Conservation (phyloP, 2,113 vertebrate species). For the Cryptotis parvus region DNA sequence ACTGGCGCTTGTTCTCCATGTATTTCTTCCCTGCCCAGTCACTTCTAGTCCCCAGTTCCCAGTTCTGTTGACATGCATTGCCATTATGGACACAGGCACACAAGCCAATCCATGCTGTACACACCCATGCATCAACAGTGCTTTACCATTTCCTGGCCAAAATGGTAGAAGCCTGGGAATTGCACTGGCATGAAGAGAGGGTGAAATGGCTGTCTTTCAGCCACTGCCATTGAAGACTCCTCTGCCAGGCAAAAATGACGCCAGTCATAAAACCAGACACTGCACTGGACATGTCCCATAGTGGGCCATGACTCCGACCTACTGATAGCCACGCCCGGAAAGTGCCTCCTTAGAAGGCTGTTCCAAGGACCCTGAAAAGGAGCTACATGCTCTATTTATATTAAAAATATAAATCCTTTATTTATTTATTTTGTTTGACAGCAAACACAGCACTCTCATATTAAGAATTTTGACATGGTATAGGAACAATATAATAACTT, state of each 20-base stretch:
- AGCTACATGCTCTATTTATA: background rate
- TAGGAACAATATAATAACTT: background rate
- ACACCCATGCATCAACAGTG: background rate
- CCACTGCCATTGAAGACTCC: background rate
- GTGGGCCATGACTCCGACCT: background rate
- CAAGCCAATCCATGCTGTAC: background rate
- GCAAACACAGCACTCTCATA: background rate
- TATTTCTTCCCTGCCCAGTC: too few species aligned
- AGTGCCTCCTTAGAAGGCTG: background rate
- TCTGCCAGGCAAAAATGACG: slow-evolving; percentile 2
- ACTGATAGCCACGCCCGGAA: background rate
- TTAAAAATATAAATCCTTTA: too few species aligned
- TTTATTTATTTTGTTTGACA: background rate
- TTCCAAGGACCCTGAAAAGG: background rate
- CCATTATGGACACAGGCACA: background rate
- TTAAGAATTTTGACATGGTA: background rate
- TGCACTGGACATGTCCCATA: background rate
- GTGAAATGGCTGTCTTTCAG: slow-evolving; percentile 21
- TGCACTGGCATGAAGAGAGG: background rate
- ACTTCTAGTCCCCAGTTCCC: background rate
- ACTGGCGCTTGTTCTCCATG: background rate
- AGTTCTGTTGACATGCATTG: background rate
- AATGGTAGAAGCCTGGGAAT: background rate
- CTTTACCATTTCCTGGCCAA: background rate
- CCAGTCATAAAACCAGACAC: background rate